Base-by-base conservation (phyloP, 2,888 invertebrate species). In the Taenaris catops region DNA sequence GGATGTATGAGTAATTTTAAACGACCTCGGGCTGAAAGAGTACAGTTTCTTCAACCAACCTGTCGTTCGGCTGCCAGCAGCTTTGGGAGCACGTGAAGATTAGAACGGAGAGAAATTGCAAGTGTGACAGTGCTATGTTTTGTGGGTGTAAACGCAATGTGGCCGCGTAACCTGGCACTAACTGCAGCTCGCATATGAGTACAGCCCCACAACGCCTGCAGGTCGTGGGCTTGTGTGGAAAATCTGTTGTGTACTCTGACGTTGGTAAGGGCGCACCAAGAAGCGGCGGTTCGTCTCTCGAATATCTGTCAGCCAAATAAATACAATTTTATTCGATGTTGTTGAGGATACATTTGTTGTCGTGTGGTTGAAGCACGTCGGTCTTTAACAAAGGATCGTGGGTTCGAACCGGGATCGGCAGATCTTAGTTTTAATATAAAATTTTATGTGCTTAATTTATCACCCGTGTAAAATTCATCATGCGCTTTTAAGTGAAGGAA, bases 51-150 rank as follows among this genome's bases (percentile, higher is more conserved):
- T 90, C 88, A 35, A 92, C 90, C 49, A 89, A 86, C 20, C 84
- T 87, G 51, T 93, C 92, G 2, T 89, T 89, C 0, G 90, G 81
- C 33, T 91, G 89, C 96, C 96, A 96, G 72, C 97, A 97, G 62
- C 95, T 96, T 55, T 90, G 90, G 19, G 90, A 81, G 66, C 97
- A 97, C 1, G 96, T 94, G 64, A 92, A 96, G 7, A 96, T 80
- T 6, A 96, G 76, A 1, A 96, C 92, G n/a, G 95, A 96, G 4
- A 96, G 94, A 67, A 94, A 96, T 70, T 97, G 96, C 20, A 95
- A 72, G 46, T 91, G 88, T 3, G 86, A 53, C 4, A 88, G 71
- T 8, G 87, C 72, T 1, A 70, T 57, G 41, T 89, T 89, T 16
- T 73, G 84, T 5, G 88, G 88, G 8, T 80, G 69, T 26, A 95